Conservation (phyloP, 1,140 invertebrate species). For the Thaumatotibia leucotreta region DNA sequence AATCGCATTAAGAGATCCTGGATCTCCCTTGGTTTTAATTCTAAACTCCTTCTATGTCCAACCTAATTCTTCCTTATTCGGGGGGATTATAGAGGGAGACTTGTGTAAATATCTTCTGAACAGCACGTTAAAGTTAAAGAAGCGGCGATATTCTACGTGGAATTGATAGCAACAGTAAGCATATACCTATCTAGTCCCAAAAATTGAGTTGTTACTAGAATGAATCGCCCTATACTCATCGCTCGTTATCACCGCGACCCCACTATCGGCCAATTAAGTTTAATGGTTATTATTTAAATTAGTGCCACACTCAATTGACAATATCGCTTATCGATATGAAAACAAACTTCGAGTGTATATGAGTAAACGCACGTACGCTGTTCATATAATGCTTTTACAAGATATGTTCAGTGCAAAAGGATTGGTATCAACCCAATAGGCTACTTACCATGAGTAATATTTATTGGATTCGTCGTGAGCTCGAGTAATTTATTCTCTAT, state of each 20-base stretch:
- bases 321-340: conserved; percentile 22
- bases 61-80: no score
- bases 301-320: conserved; percentile 57
- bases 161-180: background rate
- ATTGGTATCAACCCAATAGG: no score
- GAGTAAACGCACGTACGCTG: background rate
- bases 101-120: no score
- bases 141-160: background rate
- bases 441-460: no score
- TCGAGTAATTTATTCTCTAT: no score
- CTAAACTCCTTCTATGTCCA: no score
- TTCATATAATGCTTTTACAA: background rate
- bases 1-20: no score
- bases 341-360: background rate
- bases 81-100: no score
- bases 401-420: no score
- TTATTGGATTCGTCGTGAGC: no score
- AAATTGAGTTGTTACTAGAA: background rate
- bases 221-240: conserved; percentile 34
- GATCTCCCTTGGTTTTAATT: no score
- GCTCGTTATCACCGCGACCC: conserved; percentile 29
- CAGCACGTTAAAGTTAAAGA: background rate
- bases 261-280: conserved; percentile 68
- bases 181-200: background rate
- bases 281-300: conserved; percentile 73